A percentile compares a stretch with the other conserved stretches of the same genome.
phyloP scores from a whole-genome alignment of 2,888 invertebrate genomes.

The Colostygia pectinataria region DNA sequence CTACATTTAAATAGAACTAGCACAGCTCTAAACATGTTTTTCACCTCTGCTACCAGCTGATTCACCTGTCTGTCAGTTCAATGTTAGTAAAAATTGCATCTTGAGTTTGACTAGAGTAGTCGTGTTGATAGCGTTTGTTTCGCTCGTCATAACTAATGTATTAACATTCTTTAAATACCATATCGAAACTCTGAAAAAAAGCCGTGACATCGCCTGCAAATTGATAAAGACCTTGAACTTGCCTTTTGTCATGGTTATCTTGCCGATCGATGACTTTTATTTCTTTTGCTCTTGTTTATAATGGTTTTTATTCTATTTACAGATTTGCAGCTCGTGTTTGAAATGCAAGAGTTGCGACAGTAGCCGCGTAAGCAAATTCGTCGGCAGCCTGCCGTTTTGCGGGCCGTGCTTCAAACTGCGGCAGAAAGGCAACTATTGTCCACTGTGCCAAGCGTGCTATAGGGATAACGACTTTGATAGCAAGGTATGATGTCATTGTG shows the following conservation, averaged over 20 bases:
- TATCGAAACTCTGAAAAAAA: constrained; percentile 1
- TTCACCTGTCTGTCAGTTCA: too few relatives aligned
- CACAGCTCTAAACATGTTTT: too few relatives aligned
- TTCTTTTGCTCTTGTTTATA: constrained; percentile 1
- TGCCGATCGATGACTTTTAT: constrained; percentile 12
- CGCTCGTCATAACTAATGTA: background rate
- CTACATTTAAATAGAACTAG: too few relatives aligned
- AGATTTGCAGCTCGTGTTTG: constrained; percentile 89
- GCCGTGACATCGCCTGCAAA: constrained; percentile 6
- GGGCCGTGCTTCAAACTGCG: constrained; percentile 92
- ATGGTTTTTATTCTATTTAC: constrained; percentile 39
- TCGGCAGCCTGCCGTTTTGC: constrained; percentile 94
- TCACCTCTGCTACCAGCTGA: too few relatives aligned
- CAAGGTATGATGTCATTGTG: constrained; percentile 62
- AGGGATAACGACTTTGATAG: constrained; percentile 95
- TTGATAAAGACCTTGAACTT: constrained; percentile 24
- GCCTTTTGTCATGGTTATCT: constrained; percentile 20
- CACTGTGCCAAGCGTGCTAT: constrained; percentile 95
- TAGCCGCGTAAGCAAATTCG: constrained; percentile 89
- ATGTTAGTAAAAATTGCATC: too few relatives aligned
- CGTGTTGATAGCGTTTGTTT: too few relatives aligned
- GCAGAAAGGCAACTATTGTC: constrained; percentile 95
- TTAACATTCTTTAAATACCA: background rate
- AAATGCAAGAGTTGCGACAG: constrained; percentile 96
- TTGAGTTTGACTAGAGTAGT: too few relatives aligned